Evolutionary conservation across 2,888 invertebrate species (phyloP).

Genomic region (Agrenia bidenticulata): DNA sequence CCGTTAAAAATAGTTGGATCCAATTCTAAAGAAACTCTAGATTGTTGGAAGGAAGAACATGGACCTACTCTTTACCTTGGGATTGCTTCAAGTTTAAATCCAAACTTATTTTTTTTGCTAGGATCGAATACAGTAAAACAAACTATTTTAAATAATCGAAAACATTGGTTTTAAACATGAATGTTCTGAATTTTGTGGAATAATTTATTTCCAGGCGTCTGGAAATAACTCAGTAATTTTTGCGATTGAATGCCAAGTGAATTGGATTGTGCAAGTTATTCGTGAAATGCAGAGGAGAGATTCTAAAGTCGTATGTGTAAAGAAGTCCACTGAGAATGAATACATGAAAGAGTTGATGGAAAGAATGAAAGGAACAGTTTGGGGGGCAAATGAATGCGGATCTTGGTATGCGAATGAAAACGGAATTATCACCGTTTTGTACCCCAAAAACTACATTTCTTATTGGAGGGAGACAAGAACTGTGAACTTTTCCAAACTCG

Average conservation of each 20-base stretch:
- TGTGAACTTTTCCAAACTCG: constrained; percentile 24
- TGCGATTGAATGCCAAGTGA: constrained; percentile 24
- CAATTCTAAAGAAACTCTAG: constrained; percentile 25
- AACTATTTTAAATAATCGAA: no score
- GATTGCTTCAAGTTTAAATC: constrained; percentile 23
- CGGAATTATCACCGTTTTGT: constrained; percentile 37
- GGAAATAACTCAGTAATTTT: constrained; percentile 17
- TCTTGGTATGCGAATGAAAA: constrained; percentile 23
- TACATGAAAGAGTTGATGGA: neutral
- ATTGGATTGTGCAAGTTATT: constrained; percentile 3
- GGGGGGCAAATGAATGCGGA: constrained; percentile 12
- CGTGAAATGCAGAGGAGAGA: constrained; percentile 15
- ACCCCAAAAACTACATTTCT: constrained; percentile 30
- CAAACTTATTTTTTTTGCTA: constrained; percentile 42
- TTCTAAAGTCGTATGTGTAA: neutral
- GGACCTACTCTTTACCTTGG: constrained; percentile 39
- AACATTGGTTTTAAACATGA: no score
- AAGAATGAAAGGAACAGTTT: constrained; percentile 12
- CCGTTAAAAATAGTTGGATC: constrained; percentile 38
- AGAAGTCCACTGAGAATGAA: neutral
- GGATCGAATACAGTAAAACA: constrained; percentile 38
- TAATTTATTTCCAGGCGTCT: neutral
- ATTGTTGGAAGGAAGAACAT: constrained; percentile 28
- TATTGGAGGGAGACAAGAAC: constrained; percentile 31
- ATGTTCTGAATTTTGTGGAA: neutral